Conservation (phyloP, 53 echinoderm and acorn worm species). For the Echinometra lucunter region DNA sequence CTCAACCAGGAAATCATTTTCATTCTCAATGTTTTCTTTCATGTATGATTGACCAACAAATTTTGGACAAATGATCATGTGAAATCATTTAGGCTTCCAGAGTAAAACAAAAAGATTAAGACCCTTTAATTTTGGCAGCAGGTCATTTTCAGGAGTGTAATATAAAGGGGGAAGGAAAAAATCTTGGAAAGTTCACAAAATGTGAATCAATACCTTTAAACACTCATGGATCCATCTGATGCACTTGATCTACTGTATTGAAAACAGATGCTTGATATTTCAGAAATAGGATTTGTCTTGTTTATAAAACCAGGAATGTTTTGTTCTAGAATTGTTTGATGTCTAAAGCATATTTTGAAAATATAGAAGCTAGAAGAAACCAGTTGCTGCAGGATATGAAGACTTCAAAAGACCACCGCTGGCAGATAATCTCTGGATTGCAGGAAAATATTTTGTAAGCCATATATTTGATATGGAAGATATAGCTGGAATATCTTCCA, state of each 20-base stretch:
- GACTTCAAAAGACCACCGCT: background rate
- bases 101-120: too few species aligned
- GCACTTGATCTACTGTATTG: background rate
- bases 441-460: background rate
- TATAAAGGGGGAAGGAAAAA: too few species aligned
- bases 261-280: conserved; percentile 25
- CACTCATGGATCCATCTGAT: background rate
- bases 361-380: background rate
- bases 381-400: conserved; percentile 9
- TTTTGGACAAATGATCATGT: too few species aligned
- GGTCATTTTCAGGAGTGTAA: too few species aligned
- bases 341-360: conserved; percentile 27
- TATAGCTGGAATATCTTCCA: background rate
- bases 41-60: too few species aligned
- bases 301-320: conserved; percentile 27
- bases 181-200: background rate
- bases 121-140: too few species aligned
- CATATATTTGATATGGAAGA: background rate
- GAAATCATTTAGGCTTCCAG: too few species aligned
- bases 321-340: conserved; percentile 34
- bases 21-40: too few species aligned
- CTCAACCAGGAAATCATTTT: too few species aligned
- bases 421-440: background rate
- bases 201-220: background rate
- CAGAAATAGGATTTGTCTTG: background rate